phyloP scores from a whole-genome alignment of 1,140 invertebrate genomes.

The Pseudomyrmex sp. region DNA sequence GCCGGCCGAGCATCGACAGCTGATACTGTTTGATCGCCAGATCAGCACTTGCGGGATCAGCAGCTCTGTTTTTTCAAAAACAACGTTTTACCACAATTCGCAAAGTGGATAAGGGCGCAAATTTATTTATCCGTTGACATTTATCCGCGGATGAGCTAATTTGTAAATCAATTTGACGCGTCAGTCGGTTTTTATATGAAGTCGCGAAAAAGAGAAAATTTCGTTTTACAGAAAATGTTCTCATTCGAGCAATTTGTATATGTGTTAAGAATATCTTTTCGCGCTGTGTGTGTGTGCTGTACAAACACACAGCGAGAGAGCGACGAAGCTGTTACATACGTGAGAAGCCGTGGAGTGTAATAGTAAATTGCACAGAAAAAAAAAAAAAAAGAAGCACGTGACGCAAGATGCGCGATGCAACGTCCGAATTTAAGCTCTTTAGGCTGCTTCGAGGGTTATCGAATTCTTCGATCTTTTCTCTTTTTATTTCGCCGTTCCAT shows the following conservation, averaged over 20 bases:
- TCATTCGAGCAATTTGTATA: background rate
- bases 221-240: conserved; percentile 7
- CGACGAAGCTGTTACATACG: background rate
- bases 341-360: background rate
- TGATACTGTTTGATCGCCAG: conserved; percentile 57
- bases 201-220: background rate
- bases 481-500: conserved; percentile 70
- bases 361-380: background rate
- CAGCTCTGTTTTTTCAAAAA: conserved; percentile 27
- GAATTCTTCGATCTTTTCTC: conserved; percentile 72
- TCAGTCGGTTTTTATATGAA: background rate
- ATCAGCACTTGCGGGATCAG: conserved; percentile 51
- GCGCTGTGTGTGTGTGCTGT: too few relatives aligned
- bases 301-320: background rate
- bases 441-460: conserved; percentile 75
- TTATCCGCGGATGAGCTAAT: conserved; percentile 25
- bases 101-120: conserved; percentile 27
- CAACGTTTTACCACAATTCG: conserved; percentile 34
- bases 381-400: background rate
- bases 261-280: conserved; percentile 31
- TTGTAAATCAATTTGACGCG: conserved; percentile 14
- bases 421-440: conserved; percentile 67
- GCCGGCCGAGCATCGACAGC: conserved; percentile 37
- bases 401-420: conserved; percentile 22
- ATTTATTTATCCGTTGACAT: conserved; percentile 33